phyloP scores from a whole-genome alignment of 2,113 vertebrate genomes.

The Trachemys scripta region DNA sequence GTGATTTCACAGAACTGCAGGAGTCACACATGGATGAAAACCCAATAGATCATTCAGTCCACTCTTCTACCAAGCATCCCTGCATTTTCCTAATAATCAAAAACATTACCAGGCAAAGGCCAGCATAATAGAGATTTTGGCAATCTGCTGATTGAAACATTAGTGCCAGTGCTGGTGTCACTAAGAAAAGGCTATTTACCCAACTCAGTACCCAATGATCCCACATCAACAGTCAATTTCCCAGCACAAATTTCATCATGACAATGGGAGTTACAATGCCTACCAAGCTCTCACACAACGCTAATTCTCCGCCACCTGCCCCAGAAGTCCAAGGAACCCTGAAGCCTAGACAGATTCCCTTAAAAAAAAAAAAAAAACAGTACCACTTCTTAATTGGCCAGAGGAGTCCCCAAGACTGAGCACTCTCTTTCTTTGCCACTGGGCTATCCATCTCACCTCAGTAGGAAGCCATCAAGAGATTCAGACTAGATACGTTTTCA shows the following conservation, averaged over 20 bases:
- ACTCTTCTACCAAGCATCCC: background rate
- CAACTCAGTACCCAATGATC: background rate
- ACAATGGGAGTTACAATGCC: background rate
- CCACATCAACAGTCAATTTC: background rate
- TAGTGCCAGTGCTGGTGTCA: background rate
- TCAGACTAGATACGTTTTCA: background rate
- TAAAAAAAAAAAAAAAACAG: accelerated
- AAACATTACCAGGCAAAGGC: background rate
- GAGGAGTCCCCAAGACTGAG: accelerated
- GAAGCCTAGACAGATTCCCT: background rate
- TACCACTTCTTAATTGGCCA: accelerated
- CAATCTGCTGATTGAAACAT: background rate
- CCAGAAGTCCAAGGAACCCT: background rate
- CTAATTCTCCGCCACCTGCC: background rate
- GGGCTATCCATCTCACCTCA: background rate
- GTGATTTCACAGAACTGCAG: background rate
- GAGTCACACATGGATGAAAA: background rate
- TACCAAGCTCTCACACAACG: background rate
- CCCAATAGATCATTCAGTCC: background rate
- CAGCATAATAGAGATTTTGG: background rate
- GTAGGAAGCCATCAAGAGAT: background rate
- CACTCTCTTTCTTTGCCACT: accelerated
- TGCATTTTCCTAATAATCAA: background rate
- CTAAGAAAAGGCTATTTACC: background rate
- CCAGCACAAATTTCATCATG: background rate